These are phyloP conservation scores for Psylliodes chrysocephalus DNA, from an alignment of 2,888 invertebrate genomes.

Conservation along the genomic window DNA sequence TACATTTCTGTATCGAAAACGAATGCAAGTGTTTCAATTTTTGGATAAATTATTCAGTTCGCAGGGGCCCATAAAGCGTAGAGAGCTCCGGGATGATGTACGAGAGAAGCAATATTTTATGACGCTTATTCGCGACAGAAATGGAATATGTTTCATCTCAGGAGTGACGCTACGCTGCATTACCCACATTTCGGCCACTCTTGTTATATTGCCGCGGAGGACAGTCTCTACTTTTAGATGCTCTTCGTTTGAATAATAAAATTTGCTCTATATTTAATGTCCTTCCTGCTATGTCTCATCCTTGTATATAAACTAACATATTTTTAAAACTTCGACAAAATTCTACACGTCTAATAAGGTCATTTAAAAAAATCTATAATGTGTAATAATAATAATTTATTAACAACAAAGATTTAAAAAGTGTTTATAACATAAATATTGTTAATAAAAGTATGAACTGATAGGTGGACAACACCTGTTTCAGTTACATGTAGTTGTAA, in stretches of 20 bases:
- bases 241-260: not conserved
- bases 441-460: too few relatives aligned
- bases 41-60: constrained; percentile 44
- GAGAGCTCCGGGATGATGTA: constrained; percentile 27
- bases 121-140: constrained; percentile 31
- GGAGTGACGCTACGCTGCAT: not conserved
- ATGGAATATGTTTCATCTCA: constrained; percentile 24
- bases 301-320: too few relatives aligned
- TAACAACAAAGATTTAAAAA: too few relatives aligned
- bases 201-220: constrained; percentile 6
- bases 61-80: constrained; percentile 28
- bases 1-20: constrained; percentile 15
- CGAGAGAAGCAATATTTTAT: constrained; percentile 34
- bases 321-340: too few relatives aligned
- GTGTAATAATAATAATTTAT: too few relatives aligned
- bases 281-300: not conserved
- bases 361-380: too few relatives aligned
- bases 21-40: constrained; percentile 45
- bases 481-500: too few relatives aligned
- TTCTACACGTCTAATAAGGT: too few relatives aligned
- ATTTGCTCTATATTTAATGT: constrained; percentile 1
- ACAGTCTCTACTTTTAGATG: not conserved
- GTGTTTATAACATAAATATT: too few relatives aligned
- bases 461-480: too few relatives aligned
- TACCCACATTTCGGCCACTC: constrained; percentile 18